Conservation (phyloP, 2,113 vertebrate species). For the Mustela nigripes region DNA sequence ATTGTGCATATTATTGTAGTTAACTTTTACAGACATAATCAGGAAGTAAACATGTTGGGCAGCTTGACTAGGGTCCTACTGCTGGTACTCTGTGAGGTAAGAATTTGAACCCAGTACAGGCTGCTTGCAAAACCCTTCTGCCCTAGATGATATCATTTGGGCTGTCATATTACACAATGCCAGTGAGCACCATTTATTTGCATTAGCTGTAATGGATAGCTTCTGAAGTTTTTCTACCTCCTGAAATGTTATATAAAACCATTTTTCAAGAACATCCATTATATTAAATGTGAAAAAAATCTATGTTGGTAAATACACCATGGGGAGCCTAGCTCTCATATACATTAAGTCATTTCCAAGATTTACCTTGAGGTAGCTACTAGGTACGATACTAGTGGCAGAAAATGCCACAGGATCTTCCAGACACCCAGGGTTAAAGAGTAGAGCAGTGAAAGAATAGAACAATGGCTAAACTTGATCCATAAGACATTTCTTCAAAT, state of each 20-base stretch:
- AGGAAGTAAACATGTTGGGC: not conserved
- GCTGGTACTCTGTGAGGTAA: not conserved
- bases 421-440: not conserved
- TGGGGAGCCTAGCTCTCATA: not conserved
- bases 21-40: not conserved
- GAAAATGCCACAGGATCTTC: not conserved
- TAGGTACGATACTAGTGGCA: not conserved
- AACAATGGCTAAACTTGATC: not conserved
- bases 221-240: not conserved
- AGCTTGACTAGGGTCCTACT: not conserved
- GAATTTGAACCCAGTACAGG: not conserved
- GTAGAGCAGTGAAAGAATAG: not conserved
- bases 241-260: not conserved
- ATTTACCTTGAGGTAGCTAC: not conserved
- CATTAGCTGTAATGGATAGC: not conserved
- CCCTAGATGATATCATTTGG: not conserved
- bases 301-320: not conserved
- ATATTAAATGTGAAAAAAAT: constrained; percentile 20
- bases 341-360: constrained; percentile 20
- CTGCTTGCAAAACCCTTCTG: not conserved
- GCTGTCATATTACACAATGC: not conserved
- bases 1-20: not conserved
- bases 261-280: not conserved
- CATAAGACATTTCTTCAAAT: not conserved
- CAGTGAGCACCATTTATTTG: not conserved